phyloP scores from a whole-genome alignment of 2,797 vertebrate genomes.

The Psittacula echo region DNA sequence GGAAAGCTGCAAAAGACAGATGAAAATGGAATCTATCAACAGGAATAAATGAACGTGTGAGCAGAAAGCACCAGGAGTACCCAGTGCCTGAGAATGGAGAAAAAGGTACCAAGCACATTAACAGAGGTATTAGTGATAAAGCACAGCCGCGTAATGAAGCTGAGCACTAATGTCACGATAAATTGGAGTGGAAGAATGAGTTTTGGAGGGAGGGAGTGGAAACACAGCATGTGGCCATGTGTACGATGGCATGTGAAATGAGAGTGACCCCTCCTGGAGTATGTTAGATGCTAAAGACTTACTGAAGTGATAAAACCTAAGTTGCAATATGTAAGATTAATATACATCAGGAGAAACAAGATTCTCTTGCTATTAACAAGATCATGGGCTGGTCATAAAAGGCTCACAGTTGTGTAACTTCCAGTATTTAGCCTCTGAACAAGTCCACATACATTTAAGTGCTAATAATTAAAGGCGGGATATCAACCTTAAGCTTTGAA shows the following conservation, averaged over 20 bases:
- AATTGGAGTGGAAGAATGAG: neutral
- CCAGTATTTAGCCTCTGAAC: neutral
- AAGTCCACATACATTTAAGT: neutral
- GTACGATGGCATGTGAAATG: neutral
- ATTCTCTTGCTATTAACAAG: neutral
- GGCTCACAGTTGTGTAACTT: neutral
- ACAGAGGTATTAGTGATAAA: neutral
- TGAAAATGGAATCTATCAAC: slow-evolving; percentile 65
- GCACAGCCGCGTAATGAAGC: neutral
- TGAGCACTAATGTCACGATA: neutral
- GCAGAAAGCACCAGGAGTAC: slow-evolving; percentile 53
- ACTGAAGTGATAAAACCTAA: neutral
- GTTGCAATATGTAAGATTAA: neutral
- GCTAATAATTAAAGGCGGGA: neutral
- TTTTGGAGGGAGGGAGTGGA: neutral
- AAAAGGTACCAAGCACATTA: neutral
- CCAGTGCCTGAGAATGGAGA: neutral
- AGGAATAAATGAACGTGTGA: slow-evolving; percentile 59
- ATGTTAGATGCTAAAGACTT: neutral
- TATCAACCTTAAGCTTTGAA: neutral
- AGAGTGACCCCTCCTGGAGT: neutral
- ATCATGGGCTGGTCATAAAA: neutral
- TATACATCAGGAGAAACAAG: neutral
- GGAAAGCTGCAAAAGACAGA: slow-evolving; percentile 61
- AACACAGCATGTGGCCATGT: neutral